phyloP scores from a whole-genome alignment of 2,113 vertebrate species.

The Pogonocichla stellata region DNA sequence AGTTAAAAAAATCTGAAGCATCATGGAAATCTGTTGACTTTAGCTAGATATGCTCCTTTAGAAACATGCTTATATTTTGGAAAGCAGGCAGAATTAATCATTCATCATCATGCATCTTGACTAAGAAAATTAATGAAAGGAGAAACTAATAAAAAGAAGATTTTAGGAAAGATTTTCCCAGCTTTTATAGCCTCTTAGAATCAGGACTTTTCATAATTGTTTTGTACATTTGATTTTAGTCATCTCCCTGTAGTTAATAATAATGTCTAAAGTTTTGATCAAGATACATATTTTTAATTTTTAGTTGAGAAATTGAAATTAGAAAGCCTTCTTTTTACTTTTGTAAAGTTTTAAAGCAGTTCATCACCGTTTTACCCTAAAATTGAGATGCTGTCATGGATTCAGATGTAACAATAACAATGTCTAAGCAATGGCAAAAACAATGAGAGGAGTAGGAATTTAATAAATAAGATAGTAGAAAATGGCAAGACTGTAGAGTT shows the following conservation, averaged over 20 bases:
- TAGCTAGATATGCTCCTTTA: not conserved
- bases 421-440: not conserved
- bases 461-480: not conserved
- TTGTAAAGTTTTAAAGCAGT: not conserved
- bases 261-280: not conserved
- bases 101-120: not conserved
- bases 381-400: not conserved
- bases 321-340: not conserved
- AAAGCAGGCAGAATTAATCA: not conserved
- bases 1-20: not conserved
- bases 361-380: not conserved
- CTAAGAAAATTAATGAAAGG: not conserved
- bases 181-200: not conserved
- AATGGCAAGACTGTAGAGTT: not conserved
- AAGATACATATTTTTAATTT: not conserved
- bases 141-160: not conserved
- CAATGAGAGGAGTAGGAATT: not conserved
- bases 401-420: not conserved
- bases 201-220: not conserved
- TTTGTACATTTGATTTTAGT: not conserved
- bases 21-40: not conserved
- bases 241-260: not conserved
- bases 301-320: not conserved
- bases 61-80: not conserved
- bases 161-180: not conserved